phyloP scores from a whole-genome alignment of 2,113 vertebrate species.

The Ciconia boyciana region DNA sequence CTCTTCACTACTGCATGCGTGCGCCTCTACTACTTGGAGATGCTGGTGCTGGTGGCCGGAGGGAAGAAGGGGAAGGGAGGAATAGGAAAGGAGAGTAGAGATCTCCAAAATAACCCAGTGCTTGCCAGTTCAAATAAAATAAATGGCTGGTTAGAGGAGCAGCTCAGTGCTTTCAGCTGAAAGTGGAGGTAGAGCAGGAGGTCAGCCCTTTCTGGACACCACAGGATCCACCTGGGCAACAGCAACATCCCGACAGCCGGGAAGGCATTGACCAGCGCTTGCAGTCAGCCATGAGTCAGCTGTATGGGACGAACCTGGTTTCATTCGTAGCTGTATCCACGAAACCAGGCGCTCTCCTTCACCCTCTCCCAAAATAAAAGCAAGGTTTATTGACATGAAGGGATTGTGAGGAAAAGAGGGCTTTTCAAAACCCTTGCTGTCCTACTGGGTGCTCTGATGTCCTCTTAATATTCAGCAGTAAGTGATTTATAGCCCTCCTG shows the following conservation, averaged over 20 bases:
- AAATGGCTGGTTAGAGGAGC: not conserved
- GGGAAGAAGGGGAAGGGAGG: not conserved
- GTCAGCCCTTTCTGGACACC: not conserved
- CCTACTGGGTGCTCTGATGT: not conserved
- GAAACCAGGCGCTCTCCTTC: not conserved
- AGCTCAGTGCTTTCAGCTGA: not conserved
- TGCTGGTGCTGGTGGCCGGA: not conserved
- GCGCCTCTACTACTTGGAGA: not conserved
- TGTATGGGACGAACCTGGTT: not conserved
- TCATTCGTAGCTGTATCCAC: not conserved
- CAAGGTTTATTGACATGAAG: not conserved
- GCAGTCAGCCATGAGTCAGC: not conserved
- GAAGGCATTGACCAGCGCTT: not conserved
- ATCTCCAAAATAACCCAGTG: not conserved
- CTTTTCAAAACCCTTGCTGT: not conserved
- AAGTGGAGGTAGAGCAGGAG: not conserved
- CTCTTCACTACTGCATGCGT: fast-evolving
- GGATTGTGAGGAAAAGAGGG: not conserved
- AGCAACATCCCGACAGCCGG: not conserved
- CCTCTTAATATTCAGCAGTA: not conserved
- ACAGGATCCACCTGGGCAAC: not conserved
- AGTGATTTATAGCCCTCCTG: conserved; percentile 34
- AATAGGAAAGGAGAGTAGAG: not conserved
- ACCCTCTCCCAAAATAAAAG: not conserved
- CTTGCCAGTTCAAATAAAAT: not conserved